phyloP scores from a whole-genome alignment of 1,140 invertebrate genomes.

The Ceratina japonica region DNA sequence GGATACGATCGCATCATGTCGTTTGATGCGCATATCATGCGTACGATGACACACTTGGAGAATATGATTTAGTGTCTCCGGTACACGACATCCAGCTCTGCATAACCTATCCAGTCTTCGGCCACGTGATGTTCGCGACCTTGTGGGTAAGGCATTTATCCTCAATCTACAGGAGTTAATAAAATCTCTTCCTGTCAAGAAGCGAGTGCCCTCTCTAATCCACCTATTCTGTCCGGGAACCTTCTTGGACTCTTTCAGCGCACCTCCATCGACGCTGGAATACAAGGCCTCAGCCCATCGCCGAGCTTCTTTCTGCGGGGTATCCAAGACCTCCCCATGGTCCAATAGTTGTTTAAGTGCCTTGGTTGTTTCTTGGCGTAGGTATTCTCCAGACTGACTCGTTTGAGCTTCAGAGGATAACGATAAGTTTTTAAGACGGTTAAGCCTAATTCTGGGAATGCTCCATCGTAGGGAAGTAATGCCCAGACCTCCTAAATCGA shows the following conservation, averaged over 20 bases:
- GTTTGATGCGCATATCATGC: neutral
- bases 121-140: neutral
- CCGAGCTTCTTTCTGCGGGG: neutral
- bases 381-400: neutral
- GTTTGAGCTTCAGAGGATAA: neutral
- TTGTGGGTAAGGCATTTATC: neutral
- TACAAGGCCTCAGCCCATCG: neutral
- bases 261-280: neutral
- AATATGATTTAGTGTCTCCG: neutral
- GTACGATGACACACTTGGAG: neutral
- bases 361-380: neutral
- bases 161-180: neutral
- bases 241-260: neutral
- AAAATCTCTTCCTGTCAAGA: neutral
- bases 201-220: neutral
- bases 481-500: neutral
- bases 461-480: neutral
- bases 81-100: neutral
- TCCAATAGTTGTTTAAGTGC: neutral
- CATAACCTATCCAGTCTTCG: neutral
- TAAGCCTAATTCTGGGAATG: neutral
- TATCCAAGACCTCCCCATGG: neutral
- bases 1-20: neutral
- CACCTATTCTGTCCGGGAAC: neutral
- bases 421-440: neutral